phyloP scores from a whole-genome alignment of 1,140 invertebrate species.

The Ceratosolen fusciceps region DNA sequence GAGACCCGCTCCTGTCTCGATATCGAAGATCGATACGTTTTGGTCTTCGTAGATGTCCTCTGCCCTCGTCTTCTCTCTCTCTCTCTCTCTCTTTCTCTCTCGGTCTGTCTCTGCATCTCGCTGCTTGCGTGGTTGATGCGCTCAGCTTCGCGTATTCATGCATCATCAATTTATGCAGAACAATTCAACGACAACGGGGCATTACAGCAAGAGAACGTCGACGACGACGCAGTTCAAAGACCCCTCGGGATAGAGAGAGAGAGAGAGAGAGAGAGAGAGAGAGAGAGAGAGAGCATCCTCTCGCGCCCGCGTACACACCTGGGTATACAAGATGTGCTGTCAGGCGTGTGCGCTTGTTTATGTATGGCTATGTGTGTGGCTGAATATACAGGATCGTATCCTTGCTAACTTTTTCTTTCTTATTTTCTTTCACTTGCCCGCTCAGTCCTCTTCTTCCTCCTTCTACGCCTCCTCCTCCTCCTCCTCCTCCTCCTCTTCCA shows the following conservation, averaged over 20 bases:
- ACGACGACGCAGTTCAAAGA: slow-evolving; percentile 63
- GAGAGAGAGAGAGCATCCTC: not conserved
- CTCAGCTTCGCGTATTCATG: slow-evolving; percentile 54
- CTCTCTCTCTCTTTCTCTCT: slow-evolving; percentile 26
- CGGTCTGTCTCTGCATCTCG: too few relatives aligned
- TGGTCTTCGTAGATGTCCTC: slow-evolving; percentile 45
- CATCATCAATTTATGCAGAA: slow-evolving; percentile 72
- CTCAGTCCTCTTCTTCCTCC: slow-evolving; percentile 14
- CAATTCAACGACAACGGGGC: slow-evolving; percentile 70
- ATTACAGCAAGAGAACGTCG: slow-evolving; percentile 60
- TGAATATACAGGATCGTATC: slow-evolving; percentile 52
- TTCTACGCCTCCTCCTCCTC: slow-evolving; percentile 3
- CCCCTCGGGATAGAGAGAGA: slow-evolving; percentile 47
- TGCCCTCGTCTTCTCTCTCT: slow-evolving; percentile 49
- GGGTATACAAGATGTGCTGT: not conserved
- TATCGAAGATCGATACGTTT: slow-evolving; percentile 65
- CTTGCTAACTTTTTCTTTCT: slow-evolving; percentile 25
- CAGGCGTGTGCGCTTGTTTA: not conserved
- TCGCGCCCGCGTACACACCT: not conserved
- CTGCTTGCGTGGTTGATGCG: not conserved
- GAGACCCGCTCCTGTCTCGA: slow-evolving; percentile 50
- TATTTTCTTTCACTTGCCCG: slow-evolving; percentile 46
- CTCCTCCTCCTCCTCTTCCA: slow-evolving; percentile 15
- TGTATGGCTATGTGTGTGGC: not conserved
- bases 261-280: not conserved